phyloP scores from a whole-genome alignment of 2,888 invertebrate genomes.

The Scotopteryx bipunctaria region DNA sequence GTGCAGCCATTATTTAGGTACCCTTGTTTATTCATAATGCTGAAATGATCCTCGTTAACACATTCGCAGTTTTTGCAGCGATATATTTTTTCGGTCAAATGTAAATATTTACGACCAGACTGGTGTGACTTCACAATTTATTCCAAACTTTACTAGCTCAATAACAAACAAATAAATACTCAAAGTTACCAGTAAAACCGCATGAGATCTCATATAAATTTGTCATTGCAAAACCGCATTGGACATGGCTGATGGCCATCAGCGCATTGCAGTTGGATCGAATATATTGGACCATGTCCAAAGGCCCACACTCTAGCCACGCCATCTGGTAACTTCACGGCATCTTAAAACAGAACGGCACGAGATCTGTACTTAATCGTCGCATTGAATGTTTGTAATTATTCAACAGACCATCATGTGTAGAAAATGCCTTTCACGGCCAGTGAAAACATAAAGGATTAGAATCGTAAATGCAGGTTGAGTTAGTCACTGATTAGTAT shows the following conservation, averaged over 20 bases:
- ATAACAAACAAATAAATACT: neutral
- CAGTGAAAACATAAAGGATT: conserved; percentile 39
- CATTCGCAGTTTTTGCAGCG: neutral
- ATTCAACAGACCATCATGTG: conserved; percentile 29
- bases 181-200: neutral
- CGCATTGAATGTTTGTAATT: conserved; percentile 4
- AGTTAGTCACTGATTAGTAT: conserved; percentile 53
- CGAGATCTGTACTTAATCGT: conserved; percentile 1
- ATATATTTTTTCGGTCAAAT: neutral
- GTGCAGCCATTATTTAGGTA: conserved; percentile 25
- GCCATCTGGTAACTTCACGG: neutral
- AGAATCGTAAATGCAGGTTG: conserved; percentile 39
- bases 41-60: conserved; percentile 2
- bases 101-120: no score
- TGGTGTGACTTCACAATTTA: no score
- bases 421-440: conserved; percentile 46
- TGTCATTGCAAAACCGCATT: conserved; percentile 12
- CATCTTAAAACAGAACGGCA: neutral
- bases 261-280: conserved; percentile 9
- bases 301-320: neutral
- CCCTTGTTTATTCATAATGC: neutral
- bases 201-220: conserved; percentile 2
- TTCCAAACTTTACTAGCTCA: neutral
- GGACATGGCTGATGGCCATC: conserved; percentile 4
- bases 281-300: conserved; percentile 14